phyloP scores from a whole-genome alignment of 2,888 invertebrate species.

The Caenorhabditis parvicauda region DNA sequence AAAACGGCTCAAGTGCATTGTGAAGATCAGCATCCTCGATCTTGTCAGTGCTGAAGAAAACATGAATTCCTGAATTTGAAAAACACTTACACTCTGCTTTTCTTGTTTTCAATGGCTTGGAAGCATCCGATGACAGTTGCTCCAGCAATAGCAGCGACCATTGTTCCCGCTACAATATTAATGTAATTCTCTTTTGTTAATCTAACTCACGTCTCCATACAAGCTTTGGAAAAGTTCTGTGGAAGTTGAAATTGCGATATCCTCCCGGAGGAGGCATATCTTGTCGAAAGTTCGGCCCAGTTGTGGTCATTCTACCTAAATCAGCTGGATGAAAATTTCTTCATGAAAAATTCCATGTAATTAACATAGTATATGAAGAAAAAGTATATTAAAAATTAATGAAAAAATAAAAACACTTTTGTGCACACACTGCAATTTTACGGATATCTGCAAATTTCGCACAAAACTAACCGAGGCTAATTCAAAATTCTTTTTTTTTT shows the following conservation, averaged over 20 bases:
- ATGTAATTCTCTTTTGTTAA: not conserved
- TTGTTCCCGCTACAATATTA: conserved; percentile 38
- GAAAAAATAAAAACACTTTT: too few relatives aligned
- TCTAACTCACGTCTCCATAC: conserved; percentile 56
- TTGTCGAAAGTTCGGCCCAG: conserved; percentile 67
- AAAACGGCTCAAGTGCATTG: conserved; percentile 59
- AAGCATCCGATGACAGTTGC: conserved; percentile 42
- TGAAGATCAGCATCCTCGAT: conserved; percentile 60
- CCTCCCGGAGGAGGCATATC: conserved; percentile 92
- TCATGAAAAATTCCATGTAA: too few relatives aligned
- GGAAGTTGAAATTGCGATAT: conserved; percentile 73
- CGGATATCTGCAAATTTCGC: too few relatives aligned
- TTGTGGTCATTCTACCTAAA: conserved; percentile 28
- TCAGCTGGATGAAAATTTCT: not conserved
- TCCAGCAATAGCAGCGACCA: conserved; percentile 39
- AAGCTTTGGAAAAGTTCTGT: conserved; percentile 61
- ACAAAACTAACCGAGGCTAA: too few relatives aligned
- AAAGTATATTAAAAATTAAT: too few relatives aligned
- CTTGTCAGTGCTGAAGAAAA: conserved; percentile 45
- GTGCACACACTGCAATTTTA: too few relatives aligned
- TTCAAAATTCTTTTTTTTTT: too few relatives aligned
- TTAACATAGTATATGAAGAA: too few relatives aligned
- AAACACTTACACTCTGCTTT: conserved; percentile 19
- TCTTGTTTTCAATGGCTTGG: conserved; percentile 33
- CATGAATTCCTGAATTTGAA: not conserved